Conservation (phyloP, 2,113 vertebrate genomes). For the Psettodes erumei region DNA sequence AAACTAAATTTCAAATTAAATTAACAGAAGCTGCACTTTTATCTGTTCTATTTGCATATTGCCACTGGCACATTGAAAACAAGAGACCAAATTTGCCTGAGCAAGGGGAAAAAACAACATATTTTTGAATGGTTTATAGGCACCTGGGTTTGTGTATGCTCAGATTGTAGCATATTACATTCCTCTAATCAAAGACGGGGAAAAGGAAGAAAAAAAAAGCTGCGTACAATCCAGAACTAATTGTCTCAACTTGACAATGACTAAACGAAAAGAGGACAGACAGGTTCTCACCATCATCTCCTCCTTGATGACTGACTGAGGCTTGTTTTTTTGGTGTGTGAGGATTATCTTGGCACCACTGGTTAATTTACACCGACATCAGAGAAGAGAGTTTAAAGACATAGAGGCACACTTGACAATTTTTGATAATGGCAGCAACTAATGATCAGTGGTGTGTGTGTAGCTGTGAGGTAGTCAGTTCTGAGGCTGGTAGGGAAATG, state of each 20-base stretch:
- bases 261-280: constrained; percentile 24
- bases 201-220: background rate
- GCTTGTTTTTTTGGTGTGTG: constrained; percentile 13
- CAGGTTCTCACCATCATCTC: background rate
- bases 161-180: background rate
- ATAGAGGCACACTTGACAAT: background rate
- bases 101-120: background rate
- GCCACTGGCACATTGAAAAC: constrained; percentile 28
- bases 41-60: constrained; percentile 48
- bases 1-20: constrained; percentile 38
- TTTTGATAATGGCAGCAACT: background rate
- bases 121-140: background rate
- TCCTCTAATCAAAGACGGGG: background rate
- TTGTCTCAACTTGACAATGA: constrained; percentile 30
- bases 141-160: background rate
- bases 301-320: constrained; percentile 30
- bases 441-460: constrained; percentile 10
- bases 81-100: constrained; percentile 13
- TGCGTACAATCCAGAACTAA: constrained; percentile 9
- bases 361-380: constrained; percentile 12
- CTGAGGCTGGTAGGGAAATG: constrained; percentile 2
- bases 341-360: constrained; percentile 23
- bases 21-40: constrained; percentile 35
- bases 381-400: constrained; percentile 14
- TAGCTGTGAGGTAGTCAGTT: constrained; percentile 15